Percentiles rank a stretch among this genome's conserved stretches.
Evolutionary conservation across 2,113 vertebrate genomes (phyloP).

Genomic region (Callopanchax toddi): DNA sequence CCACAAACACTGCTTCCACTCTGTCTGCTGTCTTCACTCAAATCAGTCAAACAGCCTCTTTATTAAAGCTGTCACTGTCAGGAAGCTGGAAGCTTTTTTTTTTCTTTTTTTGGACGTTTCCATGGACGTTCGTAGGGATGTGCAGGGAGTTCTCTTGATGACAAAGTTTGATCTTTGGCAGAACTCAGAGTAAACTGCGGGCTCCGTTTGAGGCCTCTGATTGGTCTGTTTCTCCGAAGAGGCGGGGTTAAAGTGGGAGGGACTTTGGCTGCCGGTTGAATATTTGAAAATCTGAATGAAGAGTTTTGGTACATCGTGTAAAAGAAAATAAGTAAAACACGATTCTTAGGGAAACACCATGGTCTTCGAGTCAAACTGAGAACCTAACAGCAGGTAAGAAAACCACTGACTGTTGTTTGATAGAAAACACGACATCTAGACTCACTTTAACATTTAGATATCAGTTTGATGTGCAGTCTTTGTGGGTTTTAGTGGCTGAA

Average conservation of each 20-base stretch:
- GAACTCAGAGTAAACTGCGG: constrained; percentile 1
- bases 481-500: too few relatives aligned
- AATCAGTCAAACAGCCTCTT: too few relatives aligned
- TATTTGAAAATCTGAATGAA: constrained; percentile 61
- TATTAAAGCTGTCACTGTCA: too few relatives aligned
- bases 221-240: constrained; percentile 34
- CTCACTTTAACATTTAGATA: too few relatives aligned
- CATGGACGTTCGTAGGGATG: too few relatives aligned
- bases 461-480: too few relatives aligned
- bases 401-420: not conserved
- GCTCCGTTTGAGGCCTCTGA: constrained; percentile 16
- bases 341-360: not conserved
- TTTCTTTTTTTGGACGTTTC: too few relatives aligned
- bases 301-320: not conserved
- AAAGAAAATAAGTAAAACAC: not conserved
- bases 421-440: not conserved
- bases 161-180: not conserved
- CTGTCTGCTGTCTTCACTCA: too few relatives aligned
- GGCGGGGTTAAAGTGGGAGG: constrained; percentile 32
- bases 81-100: too few relatives aligned
- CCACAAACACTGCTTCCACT: too few relatives aligned
- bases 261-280: constrained; percentile 39
- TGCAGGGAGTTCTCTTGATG: constrained; percentile 1
- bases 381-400: constrained; percentile 50
- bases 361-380: constrained; percentile 16